A percentile compares a stretch with the other conserved stretches of the same genome.
phyloP scores from a whole-genome alignment of 2,113 vertebrate genomes.

The Malurus elegans region DNA sequence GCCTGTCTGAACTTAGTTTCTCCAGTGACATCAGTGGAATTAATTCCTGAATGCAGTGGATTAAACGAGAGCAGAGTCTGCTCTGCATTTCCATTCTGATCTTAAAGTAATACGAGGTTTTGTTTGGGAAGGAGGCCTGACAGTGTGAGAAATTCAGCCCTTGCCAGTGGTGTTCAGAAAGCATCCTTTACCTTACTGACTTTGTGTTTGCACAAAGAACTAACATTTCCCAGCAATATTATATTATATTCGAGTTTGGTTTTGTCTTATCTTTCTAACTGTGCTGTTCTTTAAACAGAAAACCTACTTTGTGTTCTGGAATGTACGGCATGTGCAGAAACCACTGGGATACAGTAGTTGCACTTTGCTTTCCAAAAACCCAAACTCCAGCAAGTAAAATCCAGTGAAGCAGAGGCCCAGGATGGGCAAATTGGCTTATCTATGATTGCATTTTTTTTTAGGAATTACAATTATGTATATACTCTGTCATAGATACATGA shows the following conservation, averaged over 20 bases:
- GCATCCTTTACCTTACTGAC: neutral
- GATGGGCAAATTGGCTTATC: neutral
- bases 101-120: neutral
- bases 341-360: constrained; percentile 19
- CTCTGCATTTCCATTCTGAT: neutral
- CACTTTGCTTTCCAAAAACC: constrained; percentile 23
- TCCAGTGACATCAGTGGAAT: constrained; percentile 3
- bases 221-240: constrained; percentile 9
- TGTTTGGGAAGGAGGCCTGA: neutral
- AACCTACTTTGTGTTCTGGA: neutral
- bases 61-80: neutral
- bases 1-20: neutral
- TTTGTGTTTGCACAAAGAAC: neutral
- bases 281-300: constrained; percentile 13
- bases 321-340: constrained; percentile 32
- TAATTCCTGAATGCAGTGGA: neutral
- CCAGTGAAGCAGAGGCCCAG: neutral
- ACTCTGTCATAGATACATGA: neutral
- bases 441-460: neutral
- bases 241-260: neutral
- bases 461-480: neutral
- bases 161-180: neutral
- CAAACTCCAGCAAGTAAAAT: neutral
- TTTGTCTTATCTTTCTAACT: constrained; percentile 21
- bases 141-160: neutral